Base-by-base conservation (phyloP, 2,888 invertebrate genomes). In the Chrysolina haemoptera region DNA sequence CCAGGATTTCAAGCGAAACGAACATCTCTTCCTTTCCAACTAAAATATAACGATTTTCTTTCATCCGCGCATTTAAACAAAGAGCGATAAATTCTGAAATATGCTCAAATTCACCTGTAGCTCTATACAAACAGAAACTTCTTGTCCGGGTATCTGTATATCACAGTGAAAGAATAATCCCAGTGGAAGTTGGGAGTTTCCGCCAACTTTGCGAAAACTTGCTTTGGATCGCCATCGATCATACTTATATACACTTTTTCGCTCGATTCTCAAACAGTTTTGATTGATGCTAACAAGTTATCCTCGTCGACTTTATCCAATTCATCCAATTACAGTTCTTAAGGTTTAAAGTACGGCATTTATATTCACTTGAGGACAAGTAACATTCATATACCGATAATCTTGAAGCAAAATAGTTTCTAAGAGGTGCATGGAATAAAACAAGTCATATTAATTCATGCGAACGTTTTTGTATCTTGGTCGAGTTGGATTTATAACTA, bases 231-330 rank as follows among this genome's bases (percentile, higher is more conserved):
- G 50, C 27, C 66, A 27, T 66, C 27, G 35, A 66, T 66, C 66
- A 66, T 66, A 66, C 66, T 66, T 27, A 50, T 22, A 9, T 9
- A 22, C 35, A 46, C 48, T 66, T 50, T 66, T 50, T 35, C 35
- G 16, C 35, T 35, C 5, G 50, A 50, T 69, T 48, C 69, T 69
- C 22, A 6, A 27, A 20, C 69, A 69, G n/a, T 48, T 62, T 62
- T 69, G 69, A 69, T 69, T 48, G 69, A 69, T 69, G 62, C 62
- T 50, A 68, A 68, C 68, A 68, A 62, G 68, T 66, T 66, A 66
- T 48, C 46, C 53, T 16, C 16, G 66, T 66, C 66, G 35, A n/a
- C 66, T 66, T 48, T 53, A 40, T 50, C 53, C 66, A 50, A 66
- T 66, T 66, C n/a, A 59, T 35, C 35, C 59, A 59, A 59, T 59